Base-by-base conservation (phyloP, 2,797 vertebrate species). In the Sebastes diploproa region DNA sequence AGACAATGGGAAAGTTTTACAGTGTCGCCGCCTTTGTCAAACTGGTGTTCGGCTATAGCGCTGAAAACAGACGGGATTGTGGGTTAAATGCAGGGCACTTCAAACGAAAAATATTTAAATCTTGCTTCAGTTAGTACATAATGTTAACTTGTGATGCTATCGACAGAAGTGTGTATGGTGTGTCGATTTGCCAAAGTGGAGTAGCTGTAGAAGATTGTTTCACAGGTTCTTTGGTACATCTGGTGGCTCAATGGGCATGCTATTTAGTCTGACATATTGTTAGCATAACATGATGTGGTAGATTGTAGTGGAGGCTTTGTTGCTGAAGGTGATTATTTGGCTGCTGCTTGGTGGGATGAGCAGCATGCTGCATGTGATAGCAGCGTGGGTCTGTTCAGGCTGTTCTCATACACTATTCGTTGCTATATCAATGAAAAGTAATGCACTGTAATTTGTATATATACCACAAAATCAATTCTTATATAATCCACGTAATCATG, bases 1-100 rank as follows among this genome's bases (percentile, higher is more conserved):
- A 95, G 95, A 96, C 94, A 95, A 95, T 95, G 91, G 94, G 78
- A 83, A 94, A 92, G 91, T 95, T 94, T 94, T 85, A 91, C 90
- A 70, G 71, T 72, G 62, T 71, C 22, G 66, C 68, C 3, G 80
- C 86, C 85, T 91, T 91, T 91, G 89, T 89, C 68, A 74, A 82
- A 69, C 34, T 71, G 56, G 22, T 56, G 46, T 76, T 92, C 62
- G 25, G 77, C 71, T 59, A 4, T 50, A 54, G 56, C 56, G 22
- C 65, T 84, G 13, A 38, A 84, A 81, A 87, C 68, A 77, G 68
- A 75, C 23, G 36, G 72, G 25, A 75, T 86, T 84, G 63, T 83
- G 54, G 82, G 82, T 91, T 93, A 90, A 91, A 86, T 85, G 61
- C 5, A 32, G 64, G 66, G 80, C 81, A 87, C 9, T 58, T 64